Base-by-base conservation (phyloP, 2,797 vertebrate genomes). In the Odontamblyopus rebecca region DNA sequence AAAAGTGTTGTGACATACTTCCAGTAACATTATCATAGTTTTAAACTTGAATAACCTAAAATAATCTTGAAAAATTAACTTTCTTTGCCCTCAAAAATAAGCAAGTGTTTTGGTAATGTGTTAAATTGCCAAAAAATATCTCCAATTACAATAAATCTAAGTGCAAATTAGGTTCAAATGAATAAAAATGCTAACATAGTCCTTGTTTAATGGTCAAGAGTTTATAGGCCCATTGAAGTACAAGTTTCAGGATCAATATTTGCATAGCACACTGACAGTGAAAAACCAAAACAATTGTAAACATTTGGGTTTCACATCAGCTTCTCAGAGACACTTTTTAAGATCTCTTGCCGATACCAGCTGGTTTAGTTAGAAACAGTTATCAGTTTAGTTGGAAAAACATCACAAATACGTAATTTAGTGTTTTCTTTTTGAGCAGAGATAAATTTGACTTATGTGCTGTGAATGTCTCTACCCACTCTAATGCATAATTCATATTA, bases 1-100 rank as follows among this genome's bases (percentile, higher is more conserved):
- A 78, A 57, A 23, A 1, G 27, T 61, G n/a, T 82, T 86, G 72
- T 61, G 76, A 78, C 83, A 86, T 69, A 61, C 23, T 61, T 74
- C 64, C 38, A 53, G 59, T 70, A 67, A 83, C 73, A 62, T 19
- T 2, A 50, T 11, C 64, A 35, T 12, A 41, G 12, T 35, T 23
- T 76, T 62, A 51, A 69, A 66, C 62, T 53, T 51, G 18, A 6
- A 27, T 19, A 61, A 75, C 53, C 38, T 53, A 8, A 32, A 44
- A 12, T 35, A 2, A 5, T 6, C 65, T 38, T 4, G 30, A 48
- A 18, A 3, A 61, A 30, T 30, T 15, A 2, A 61, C 57, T 60
- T 60, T 60, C 13, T 15, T 29, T 60, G 19, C 19, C 19, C 0
- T 63, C 19, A 38, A 23, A 63, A 35, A 61, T 44, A 44, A 11